These are phyloP conservation scores for Fringilla coelebs DNA, from an alignment of 2,797 vertebrate species.

Conservation along the genomic window DNA sequence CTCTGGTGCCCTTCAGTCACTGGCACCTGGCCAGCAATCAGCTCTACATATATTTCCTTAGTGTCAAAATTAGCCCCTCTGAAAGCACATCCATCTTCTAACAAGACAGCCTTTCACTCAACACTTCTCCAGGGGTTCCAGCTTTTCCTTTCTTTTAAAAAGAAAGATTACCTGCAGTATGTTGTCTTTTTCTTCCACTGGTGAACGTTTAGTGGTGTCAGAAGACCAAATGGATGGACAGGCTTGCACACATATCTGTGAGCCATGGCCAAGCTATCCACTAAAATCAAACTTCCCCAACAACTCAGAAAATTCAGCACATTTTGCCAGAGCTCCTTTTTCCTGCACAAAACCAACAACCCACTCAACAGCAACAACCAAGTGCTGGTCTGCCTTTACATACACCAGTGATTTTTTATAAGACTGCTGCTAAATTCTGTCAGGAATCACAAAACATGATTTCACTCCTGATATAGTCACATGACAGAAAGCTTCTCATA, in stretches of 20 bases:
- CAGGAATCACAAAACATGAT: not conserved
- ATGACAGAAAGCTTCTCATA: not conserved
- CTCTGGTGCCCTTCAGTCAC: slow-evolving; percentile 56
- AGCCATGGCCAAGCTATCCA: not conserved
- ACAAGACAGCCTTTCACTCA: not conserved
- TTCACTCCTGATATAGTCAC: not conserved
- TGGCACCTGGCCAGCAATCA: not conserved
- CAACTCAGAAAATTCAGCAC: not conserved
- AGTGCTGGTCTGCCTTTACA: not conserved
- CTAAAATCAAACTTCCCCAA: not conserved
- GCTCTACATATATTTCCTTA: slow-evolving; percentile 41
- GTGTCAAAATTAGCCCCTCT: slow-evolving; percentile 58
- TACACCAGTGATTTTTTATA: not conserved
- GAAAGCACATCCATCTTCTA: slow-evolving; percentile 26
- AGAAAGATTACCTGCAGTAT: not conserved
- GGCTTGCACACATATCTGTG: not conserved
- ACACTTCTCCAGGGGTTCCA: not conserved
- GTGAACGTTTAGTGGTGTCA: not conserved
- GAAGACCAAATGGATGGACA: not conserved
- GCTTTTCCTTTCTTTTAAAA: not conserved
- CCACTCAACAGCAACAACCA: not conserved
- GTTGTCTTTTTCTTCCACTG: not conserved
- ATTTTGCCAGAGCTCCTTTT: not conserved
- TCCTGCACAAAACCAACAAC: not conserved
- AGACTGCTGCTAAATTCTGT: not conserved